Conservation (phyloP, 2,113 vertebrate genomes). For the Neogale vison region DNA sequence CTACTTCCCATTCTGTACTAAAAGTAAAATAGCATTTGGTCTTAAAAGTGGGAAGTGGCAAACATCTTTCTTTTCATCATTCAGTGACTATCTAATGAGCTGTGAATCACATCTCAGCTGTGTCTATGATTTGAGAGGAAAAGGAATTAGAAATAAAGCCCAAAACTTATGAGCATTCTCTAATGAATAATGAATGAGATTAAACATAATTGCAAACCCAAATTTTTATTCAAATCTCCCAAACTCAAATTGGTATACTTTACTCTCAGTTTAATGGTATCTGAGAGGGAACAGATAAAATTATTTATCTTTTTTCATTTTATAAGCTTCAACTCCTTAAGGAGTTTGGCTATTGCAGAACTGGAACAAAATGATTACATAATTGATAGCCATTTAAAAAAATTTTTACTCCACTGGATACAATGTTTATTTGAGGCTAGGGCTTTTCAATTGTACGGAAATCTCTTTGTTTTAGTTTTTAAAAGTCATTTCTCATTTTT, state of each 20-base stretch:
- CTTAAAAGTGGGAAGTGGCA: not conserved
- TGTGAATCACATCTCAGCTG: not conserved
- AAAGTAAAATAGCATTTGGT: slow-evolving; percentile 40
- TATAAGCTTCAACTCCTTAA: not conserved
- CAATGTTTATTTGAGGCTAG: not conserved
- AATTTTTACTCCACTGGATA: not conserved
- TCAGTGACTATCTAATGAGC: not conserved
- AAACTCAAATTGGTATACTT: slow-evolving; percentile 15
- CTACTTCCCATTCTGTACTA: not conserved
- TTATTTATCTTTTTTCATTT: slow-evolving; percentile 27
- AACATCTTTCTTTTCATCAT: slow-evolving; percentile 17
- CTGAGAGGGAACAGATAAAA: slow-evolving; percentile 15
- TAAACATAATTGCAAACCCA: slow-evolving; percentile 31
- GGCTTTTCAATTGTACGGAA: not conserved
- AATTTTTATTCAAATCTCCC: slow-evolving; percentile 21
- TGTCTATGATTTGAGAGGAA: not conserved
- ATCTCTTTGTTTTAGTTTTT: slow-evolving; percentile 36
- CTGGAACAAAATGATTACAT: slow-evolving; percentile 2
- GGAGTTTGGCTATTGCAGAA: slow-evolving; percentile 32
- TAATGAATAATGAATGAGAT: slow-evolving; percentile 19
- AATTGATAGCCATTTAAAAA: not conserved
- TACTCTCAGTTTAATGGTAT: not conserved
- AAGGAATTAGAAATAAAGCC: slow-evolving; percentile 14
- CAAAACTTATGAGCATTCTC: slow-evolving; percentile 13
- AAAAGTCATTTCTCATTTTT: slow-evolving; percentile 35